Evolutionary conservation across 1,140 invertebrate genomes (phyloP).

Genomic region (Vanessa atalanta): DNA sequence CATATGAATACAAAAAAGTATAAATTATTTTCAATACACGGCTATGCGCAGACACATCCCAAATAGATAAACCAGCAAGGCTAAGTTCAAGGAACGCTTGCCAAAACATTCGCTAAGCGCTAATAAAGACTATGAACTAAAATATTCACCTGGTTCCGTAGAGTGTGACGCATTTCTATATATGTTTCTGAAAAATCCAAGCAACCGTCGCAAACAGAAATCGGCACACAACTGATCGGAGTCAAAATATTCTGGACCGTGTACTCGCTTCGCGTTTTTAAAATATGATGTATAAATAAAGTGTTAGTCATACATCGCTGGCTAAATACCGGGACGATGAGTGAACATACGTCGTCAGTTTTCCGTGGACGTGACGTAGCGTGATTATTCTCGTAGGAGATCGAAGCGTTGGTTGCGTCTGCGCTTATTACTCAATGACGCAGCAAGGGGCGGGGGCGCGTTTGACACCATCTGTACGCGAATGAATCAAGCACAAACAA

Average conservation of each 20-base stretch:
- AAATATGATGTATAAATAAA: slow-evolving; percentile 9
- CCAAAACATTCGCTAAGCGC: slow-evolving; percentile 8
- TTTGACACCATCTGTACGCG: slow-evolving; percentile 52
- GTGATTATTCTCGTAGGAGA: slow-evolving; percentile 20
- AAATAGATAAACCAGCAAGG: background rate
- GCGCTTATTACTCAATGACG: slow-evolving; percentile 54
- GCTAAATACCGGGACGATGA: slow-evolving; percentile 15
- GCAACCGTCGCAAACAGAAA: slow-evolving; percentile 7
- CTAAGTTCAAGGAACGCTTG: slow-evolving; percentile 14
- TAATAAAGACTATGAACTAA: slow-evolving; percentile 1
- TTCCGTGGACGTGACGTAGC: slow-evolving; percentile 45
- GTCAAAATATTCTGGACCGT: slow-evolving; percentile 15
- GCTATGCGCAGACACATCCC: background rate
- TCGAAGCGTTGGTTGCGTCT: slow-evolving; percentile 37
- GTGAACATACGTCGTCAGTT: slow-evolving; percentile 29
- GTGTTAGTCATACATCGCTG: slow-evolving; percentile 28
- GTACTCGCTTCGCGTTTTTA: background rate
- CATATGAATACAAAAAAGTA: background rate
- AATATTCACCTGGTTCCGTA: slow-evolving; percentile 54
- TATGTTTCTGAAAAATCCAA: slow-evolving; percentile 2
- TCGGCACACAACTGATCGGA: slow-evolving; percentile 11
- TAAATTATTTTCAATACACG: background rate
- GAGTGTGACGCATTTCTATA: slow-evolving; percentile 51
- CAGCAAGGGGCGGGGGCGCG: slow-evolving; percentile 47
- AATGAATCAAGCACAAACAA: slow-evolving; percentile 29